Percentiles rank a stretch among this genome's conserved stretches.
These are phyloP conservation scores for Pseudocheirus occidentalis DNA, from an alignment of 2,797 vertebrate genomes.

Conservation along the genomic window DNA sequence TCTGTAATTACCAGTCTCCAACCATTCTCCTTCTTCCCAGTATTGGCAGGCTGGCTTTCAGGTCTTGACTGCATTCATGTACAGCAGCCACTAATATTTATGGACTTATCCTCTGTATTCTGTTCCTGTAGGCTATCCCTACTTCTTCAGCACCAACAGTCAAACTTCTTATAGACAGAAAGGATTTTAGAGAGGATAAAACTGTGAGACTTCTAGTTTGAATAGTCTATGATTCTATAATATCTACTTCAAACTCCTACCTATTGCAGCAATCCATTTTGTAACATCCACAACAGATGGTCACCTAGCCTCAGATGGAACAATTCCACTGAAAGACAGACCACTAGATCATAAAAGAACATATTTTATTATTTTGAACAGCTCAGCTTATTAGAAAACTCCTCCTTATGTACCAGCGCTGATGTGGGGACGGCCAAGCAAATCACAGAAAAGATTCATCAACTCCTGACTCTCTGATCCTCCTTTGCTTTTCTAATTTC, in stretches of 20 bases:
- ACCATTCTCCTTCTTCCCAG: not conserved
- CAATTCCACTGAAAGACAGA: not conserved
- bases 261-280: not conserved
- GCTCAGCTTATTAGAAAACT: not conserved
- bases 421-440: not conserved
- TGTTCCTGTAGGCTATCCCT: not conserved
- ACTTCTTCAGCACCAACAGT: not conserved
- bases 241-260: not conserved
- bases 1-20: not conserved
- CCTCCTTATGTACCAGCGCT: not conserved
- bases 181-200: not conserved
- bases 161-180: not conserved
- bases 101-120: not conserved
- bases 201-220: not conserved
- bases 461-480: not conserved
- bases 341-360: not conserved
- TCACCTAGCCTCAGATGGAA: not conserved
- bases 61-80: not conserved
- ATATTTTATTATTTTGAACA: not conserved
- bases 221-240: not conserved
- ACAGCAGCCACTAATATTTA: not conserved
- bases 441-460: not conserved
- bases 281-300: not conserved
- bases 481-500: not conserved
- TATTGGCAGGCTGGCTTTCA: not conserved